phyloP scores from a whole-genome alignment of 1,140 invertebrate species.

The Ooceraea biroi region DNA sequence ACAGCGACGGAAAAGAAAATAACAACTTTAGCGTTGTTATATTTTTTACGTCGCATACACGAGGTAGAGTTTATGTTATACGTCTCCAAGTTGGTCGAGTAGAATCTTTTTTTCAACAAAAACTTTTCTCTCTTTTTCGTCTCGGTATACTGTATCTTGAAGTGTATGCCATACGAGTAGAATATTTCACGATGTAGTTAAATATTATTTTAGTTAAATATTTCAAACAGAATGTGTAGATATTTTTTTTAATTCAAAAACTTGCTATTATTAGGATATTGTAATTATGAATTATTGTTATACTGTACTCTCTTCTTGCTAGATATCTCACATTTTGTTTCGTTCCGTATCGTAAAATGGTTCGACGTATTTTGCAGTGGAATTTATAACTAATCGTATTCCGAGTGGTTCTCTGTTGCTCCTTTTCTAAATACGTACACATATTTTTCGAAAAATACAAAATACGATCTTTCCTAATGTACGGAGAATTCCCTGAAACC shows the following conservation, averaged over 20 bases:
- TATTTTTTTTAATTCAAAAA: too few species aligned
- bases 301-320: neutral
- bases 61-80: neutral
- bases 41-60: conserved; percentile 9
- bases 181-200: neutral
- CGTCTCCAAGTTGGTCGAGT: neutral
- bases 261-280: too few species aligned
- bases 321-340: neutral
- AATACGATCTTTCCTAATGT: neutral
- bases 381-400: conserved; percentile 16
- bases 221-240: neutral
- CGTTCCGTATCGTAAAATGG: neutral
- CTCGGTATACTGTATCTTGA: neutral
- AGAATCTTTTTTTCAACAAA: conserved; percentile 11
- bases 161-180: neutral
- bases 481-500: neutral
- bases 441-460: conserved; percentile 20
- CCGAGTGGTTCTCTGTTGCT: neutral
- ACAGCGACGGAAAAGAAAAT: neutral
- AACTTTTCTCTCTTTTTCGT: neutral
- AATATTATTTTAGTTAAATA: too few species aligned
- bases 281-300: conserved; percentile 12
- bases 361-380: neutral
- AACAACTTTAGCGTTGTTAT: neutral
- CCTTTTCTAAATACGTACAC: neutral